Base-by-base conservation (phyloP, 92 coral and sea anemone species). In the Epizoanthus scotinus region DNA sequence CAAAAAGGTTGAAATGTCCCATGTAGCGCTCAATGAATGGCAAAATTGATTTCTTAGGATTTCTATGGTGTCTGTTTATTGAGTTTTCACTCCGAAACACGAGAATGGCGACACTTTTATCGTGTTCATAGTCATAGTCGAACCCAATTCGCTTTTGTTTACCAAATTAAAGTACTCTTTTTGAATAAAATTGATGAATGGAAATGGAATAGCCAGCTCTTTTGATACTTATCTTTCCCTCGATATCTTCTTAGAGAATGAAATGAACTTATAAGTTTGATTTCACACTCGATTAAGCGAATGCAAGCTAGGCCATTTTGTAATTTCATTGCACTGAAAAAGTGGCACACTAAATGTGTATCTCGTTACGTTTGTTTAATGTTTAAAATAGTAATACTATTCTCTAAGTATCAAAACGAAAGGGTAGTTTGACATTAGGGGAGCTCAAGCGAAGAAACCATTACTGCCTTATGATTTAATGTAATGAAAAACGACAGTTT, bases 401-500 rank as follows among this genome's bases (percentile, higher is more conserved):
- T 75, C 68, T 22, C 55, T 75, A 34, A 59, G 27, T 58, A 26
- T 74, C 38, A 55, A 31, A 27, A 53, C 6, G 27, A 75, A 56
- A 75, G 22, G 31, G 60, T 75, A 68, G 60, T 60, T 20, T 59
- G n/a, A 28, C 18, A 55, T 2, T 25, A 8, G 40, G 63, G 17
- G 26, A 59, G 67, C 56, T 75, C 81, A 58, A 75, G 81, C 68
- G 68, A 40, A 36, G 47, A 36, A 59, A 63, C 14, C 28, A 60
- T 75, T 38, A 40, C 68, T 47, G 67, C 81, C 34, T 75, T 36
- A 75, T 60, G 81, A 58, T 59, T 75, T 75, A 75, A 75, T 58
- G 31, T 59, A n/a, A 59, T 55, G 20, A 57, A 59, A 75, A 75
- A 75, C 54, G 34, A 58, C 63, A 57, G 40, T 9, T 34, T 75